Conservation (phyloP, 2,113 vertebrate genomes). For the Mormyrus iriodes region DNA sequence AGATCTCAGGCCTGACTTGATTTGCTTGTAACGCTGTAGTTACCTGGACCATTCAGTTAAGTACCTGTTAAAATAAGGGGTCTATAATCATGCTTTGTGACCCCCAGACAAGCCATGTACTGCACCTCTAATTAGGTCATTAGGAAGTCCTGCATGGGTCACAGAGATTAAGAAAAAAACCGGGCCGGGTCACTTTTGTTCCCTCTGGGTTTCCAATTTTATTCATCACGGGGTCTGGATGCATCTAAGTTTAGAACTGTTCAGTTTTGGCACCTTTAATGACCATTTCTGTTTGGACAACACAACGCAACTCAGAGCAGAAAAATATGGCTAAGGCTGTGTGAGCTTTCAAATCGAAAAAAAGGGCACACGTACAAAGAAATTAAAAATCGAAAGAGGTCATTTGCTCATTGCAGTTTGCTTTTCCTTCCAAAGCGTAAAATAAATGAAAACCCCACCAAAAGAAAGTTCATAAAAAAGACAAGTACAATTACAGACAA, state of each 20-base stretch:
- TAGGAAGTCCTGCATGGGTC: background rate
- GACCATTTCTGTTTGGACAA: constrained; percentile 58
- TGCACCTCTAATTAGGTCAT: background rate
- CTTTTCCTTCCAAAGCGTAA: constrained; percentile 53
- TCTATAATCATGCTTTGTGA: background rate
- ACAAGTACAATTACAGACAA: constrained; percentile 54
- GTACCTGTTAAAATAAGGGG: background rate
- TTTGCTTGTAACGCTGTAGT: background rate
- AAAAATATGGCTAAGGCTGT: constrained; percentile 57
- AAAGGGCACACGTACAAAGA: constrained; percentile 53
- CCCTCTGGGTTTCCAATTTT: constrained; percentile 65
- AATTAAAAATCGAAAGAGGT: constrained; percentile 56
- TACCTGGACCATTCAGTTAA: background rate
- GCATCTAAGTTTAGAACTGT: constrained; percentile 68
- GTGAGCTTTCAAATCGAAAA: constrained; percentile 61
- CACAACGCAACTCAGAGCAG: constrained; percentile 56
- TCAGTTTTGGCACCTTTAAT: constrained; percentile 72
- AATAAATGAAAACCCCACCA: constrained; percentile 34
- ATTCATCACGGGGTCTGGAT: constrained; percentile 62
- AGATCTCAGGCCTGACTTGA: background rate
- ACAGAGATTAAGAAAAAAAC: background rate
- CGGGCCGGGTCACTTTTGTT: constrained; percentile 38
- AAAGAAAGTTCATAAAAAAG: constrained; percentile 35
- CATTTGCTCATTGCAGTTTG: constrained; percentile 47
- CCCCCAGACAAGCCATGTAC: background rate